A percentile compares a stretch with the other conserved stretches of the same genome.
Evolutionary conservation across 1,140 invertebrate genomes (phyloP).

Genomic region (Geopemphigus sp.): DNA sequence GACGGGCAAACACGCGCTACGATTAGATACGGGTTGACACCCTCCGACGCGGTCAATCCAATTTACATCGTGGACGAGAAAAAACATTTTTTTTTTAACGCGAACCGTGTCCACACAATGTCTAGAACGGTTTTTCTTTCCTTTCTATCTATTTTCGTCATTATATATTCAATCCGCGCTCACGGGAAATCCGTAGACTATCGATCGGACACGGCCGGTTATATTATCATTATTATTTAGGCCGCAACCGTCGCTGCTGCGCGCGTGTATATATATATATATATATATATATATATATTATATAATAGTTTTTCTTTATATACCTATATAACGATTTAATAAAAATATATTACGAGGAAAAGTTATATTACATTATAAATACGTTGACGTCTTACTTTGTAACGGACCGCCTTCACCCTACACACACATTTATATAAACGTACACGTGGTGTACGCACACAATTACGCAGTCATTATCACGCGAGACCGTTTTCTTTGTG

Average conservation of each 20-base stretch:
- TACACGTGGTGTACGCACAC: no score
- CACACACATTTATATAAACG: no score
- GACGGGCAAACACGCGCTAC: slow-evolving; percentile 33
- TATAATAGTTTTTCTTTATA: neutral
- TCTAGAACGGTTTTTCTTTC: slow-evolving; percentile 2
- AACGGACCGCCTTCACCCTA: neutral
- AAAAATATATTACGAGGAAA: neutral
- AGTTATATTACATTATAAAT: neutral
- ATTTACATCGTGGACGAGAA: slow-evolving; percentile 10
- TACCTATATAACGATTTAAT: neutral
- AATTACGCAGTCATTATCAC: no score
- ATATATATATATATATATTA: no score
- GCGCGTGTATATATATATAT: neutral
- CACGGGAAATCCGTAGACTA: slow-evolving; percentile 15
- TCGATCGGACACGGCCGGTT: slow-evolving; percentile 47
- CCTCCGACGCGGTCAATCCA: neutral
- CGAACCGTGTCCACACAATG: slow-evolving; percentile 32
- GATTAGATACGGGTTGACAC: slow-evolving; percentile 38
- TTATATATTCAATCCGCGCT: slow-evolving; percentile 7
- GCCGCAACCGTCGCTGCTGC: neutral
- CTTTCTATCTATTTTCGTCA: neutral
- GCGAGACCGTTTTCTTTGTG: no score
- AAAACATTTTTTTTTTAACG: neutral
- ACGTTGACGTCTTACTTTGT: slow-evolving; percentile 3
- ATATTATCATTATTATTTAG: neutral